Evolutionary conservation across 2,888 invertebrate genomes (phyloP).

Genomic region (Bellardia bayeri): DNA sequence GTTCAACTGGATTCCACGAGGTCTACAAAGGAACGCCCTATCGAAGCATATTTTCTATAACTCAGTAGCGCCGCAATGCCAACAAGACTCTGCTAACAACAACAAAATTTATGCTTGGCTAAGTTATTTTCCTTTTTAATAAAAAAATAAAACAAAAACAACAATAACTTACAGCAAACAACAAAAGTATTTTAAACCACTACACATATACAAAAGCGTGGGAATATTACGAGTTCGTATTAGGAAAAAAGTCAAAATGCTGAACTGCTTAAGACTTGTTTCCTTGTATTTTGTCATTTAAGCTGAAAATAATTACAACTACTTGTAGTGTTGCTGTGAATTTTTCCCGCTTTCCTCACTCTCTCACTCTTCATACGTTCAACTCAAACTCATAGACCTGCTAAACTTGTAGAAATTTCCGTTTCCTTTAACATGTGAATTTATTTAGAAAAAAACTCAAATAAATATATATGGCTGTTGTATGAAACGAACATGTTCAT

Average conservation of each 20-base stretch:
- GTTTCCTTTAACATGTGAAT: conserved; percentile 72
- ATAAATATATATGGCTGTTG: conserved; percentile 17
- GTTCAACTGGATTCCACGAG: neutral
- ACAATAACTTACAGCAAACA: conserved; percentile 67
- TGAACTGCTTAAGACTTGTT: conserved; percentile 80
- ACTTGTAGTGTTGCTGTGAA: conserved; percentile 78
- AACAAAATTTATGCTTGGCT: conserved; percentile 64
- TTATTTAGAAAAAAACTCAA: conserved; percentile 37
- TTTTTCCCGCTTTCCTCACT: conserved; percentile 10
- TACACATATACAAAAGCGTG: conserved; percentile 69
- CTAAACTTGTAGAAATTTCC: conserved; percentile 72
- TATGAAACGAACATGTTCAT: conserved; percentile 50
- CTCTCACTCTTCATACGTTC: neutral
- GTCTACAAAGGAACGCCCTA: neutral
- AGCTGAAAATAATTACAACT: conserved; percentile 83
- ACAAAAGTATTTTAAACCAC: conserved; percentile 27
- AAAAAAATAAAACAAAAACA: conserved; percentile 27
- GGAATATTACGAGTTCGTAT: conserved; percentile 69
- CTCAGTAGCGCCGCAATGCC: neutral
- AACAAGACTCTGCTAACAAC: conserved; percentile 48
- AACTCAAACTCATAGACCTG: conserved; percentile 51
- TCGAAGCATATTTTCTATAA: neutral
- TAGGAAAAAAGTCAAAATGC: conserved; percentile 50
- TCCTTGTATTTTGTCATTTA: conserved; percentile 83
- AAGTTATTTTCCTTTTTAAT: conserved; percentile 61